Evolutionary conservation across 2,797 vertebrate genomes (phyloP), one percentile per base, ranked within the genome.

Genomic region (Vespertilio murinus): DNA sequence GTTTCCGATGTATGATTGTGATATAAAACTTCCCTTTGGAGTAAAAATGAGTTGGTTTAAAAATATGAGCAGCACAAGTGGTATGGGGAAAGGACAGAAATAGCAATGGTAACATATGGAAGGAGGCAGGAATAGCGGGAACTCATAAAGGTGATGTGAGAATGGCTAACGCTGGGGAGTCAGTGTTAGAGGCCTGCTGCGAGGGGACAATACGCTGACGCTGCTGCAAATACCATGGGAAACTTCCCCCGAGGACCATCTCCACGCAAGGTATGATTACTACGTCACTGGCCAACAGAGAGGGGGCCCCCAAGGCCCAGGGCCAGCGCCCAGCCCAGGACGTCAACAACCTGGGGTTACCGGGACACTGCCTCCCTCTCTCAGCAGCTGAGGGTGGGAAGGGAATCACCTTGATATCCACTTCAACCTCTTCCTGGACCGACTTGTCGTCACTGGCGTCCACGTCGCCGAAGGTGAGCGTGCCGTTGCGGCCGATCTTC

Each of bases 401-500:
- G 80, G 84, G n/a, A 74, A 28, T 97, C 97, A 98, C 98, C 98
- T 98, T 98, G 94, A 99, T 98, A 97, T 99, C 99, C 93, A 99
- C 98, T 97, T 99, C 99, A 84, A 98, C 98, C 96, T 99, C 99
- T 84, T 99, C 99, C 96, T 99, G 99, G 2, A 98, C 95, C 12
- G 98, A 97, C 96, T 97, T 98, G 90, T 98, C 98, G 22, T 98
- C 99, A 2, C 96, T 87, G 4, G 95, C 97, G 91, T 99, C 99
- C 35, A 98, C 96, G 92, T 99, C 99, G 11, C 99, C 99, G 2
- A 99, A 99, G 59, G 98, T 97, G 42, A 99, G 98, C 3, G 98
- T 98, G 59, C 99, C 99, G 0, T 99, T 99, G 91, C 99, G 99
- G 85, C 99, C 99, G 22, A 99, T 99, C 97, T 99, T 99, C 96